phyloP scores from a whole-genome alignment of 2,888 invertebrate species.

The Phytoseiulus persimilis region DNA sequence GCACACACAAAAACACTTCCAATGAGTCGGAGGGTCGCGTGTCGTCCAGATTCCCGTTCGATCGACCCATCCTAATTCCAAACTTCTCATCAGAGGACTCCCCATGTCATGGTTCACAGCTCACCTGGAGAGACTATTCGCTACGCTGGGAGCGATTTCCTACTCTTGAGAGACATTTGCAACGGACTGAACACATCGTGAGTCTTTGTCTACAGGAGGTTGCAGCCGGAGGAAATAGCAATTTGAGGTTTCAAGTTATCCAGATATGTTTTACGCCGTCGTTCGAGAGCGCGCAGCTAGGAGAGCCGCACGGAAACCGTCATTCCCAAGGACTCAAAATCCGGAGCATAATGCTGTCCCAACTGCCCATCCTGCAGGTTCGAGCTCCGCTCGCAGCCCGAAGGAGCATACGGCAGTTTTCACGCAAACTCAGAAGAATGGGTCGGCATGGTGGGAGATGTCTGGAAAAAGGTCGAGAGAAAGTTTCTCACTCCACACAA shows the following conservation, averaged over 20 bases:
- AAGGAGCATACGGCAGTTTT: not conserved
- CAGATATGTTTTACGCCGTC: no score
- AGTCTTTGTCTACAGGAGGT: not conserved
- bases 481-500: no score
- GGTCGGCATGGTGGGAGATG: not conserved
- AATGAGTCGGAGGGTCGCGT: no score
- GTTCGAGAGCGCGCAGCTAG: no score
- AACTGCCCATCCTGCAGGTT: not conserved
- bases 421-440: not conserved
- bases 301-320: no score
- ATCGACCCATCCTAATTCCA: no score
- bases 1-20: no score
- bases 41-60: no score
- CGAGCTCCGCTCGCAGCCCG: not conserved
- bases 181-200: not conserved
- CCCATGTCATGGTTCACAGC: not conserved
- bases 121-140: not conserved
- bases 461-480: not conserved
- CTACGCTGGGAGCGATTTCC: not conserved
- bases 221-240: no score
- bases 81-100: not conserved
- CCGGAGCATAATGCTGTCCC: not conserved
- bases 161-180: not conserved
- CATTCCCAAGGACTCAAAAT: not conserved
- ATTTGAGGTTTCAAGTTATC: no score